A percentile compares a stretch with the other conserved stretches of the same genome.
These are phyloP conservation scores for Peromyscus polionotus DNA, from an alignment of 2,113 vertebrate genomes.

Conservation along the genomic window DNA sequence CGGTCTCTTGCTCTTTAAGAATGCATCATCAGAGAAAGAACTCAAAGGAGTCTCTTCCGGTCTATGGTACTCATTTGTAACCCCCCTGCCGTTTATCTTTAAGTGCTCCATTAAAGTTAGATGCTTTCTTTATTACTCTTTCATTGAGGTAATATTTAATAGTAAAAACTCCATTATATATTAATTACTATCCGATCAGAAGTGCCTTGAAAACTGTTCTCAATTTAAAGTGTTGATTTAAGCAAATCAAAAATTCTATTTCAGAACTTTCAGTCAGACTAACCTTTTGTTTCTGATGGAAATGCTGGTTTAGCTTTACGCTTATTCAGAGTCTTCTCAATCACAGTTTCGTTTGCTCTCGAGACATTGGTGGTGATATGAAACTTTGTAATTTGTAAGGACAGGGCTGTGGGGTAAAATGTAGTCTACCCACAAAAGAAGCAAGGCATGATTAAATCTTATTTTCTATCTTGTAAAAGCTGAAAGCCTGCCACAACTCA, in stretches of 20 bases:
- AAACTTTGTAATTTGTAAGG: conserved; percentile 39
- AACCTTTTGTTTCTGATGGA: conserved; percentile 52
- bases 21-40: not conserved
- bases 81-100: not conserved
- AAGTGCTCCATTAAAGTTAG: not conserved
- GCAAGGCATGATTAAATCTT: not conserved
- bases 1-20: not conserved
- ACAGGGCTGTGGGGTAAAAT: conserved; percentile 51
- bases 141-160: conserved; percentile 26
- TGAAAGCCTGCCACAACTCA: not conserved
- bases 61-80: not conserved
- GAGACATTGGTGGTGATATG: conserved; percentile 21
- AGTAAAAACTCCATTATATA: conserved; percentile 16
- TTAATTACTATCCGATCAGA: conserved; percentile 35
- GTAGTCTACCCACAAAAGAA: conserved; percentile 48
- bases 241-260: conserved; percentile 60
- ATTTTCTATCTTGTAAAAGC: not conserved
- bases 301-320: conserved; percentile 60
- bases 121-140: conserved; percentile 15
- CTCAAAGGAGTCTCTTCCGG: not conserved
- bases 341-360: conserved; percentile 41
- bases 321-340: conserved; percentile 68
- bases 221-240: conserved; percentile 67
- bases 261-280: conserved; percentile 36
- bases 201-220: conserved; percentile 46